Evolutionary conservation across 2,113 vertebrate species (phyloP).

Genomic region (Lophochroa leadbeateri): DNA sequence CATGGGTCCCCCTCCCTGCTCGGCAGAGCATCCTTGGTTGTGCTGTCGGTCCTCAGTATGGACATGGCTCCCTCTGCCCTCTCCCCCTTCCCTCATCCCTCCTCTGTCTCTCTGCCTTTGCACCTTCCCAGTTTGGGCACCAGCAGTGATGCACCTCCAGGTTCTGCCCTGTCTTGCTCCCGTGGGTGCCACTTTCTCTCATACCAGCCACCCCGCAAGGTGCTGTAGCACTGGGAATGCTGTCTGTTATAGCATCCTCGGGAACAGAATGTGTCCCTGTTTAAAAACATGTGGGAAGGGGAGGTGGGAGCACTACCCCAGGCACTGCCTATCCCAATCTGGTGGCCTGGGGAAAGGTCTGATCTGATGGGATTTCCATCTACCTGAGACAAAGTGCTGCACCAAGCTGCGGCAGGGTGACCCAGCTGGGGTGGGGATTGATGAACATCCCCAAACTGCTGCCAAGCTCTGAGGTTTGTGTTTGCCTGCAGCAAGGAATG

Average conservation of each 20-base stretch:
- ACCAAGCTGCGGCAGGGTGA: neutral
- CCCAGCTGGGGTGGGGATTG: accelerated
- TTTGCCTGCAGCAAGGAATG: neutral
- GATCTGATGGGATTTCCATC: neutral
- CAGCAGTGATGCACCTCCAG: neutral
- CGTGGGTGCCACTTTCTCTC: neutral
- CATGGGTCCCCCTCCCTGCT: neutral
- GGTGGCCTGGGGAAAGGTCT: neutral
- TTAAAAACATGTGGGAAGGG: accelerated
- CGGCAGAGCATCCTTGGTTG: accelerated
- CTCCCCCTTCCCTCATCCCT: neutral
- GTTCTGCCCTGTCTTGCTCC: neutral
- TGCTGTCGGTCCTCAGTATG: accelerated
- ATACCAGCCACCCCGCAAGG: neutral
- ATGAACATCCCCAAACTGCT: neutral
- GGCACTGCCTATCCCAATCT: neutral
- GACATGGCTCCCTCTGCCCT: neutral
- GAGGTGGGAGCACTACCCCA: accelerated
- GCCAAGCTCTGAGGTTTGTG: neutral
- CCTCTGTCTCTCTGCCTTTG: neutral
- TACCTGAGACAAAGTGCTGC: neutral
- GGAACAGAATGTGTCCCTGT: neutral
- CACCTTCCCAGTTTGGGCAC: neutral
- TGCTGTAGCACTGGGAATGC: neutral
- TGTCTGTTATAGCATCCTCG: accelerated